A percentile compares a stretch with the other conserved stretches of the same genome.
phyloP scores from a whole-genome alignment of 2,888 invertebrate genomes.

The Calameuta pallipes region DNA sequence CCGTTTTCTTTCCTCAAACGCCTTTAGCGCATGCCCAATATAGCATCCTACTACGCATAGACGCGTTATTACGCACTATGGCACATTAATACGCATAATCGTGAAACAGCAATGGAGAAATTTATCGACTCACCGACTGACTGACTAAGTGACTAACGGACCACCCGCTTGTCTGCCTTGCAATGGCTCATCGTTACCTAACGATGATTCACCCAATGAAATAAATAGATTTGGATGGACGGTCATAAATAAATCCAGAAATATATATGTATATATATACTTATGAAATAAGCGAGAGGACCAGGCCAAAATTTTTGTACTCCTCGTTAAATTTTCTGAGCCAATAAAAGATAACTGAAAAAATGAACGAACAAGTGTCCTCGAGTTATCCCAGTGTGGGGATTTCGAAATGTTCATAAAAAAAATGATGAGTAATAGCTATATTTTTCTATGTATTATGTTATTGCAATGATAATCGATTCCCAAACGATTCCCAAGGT shows the following conservation, averaged over 20 bases:
- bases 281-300: neutral
- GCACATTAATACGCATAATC: neutral
- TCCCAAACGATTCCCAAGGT: no score
- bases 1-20: neutral
- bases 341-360: neutral
- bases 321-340: neutral
- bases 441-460: neutral
- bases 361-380: no score
- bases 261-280: neutral
- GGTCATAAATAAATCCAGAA: neutral
- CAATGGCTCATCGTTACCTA: neutral
- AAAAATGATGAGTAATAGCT: neutral
- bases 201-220: neutral
- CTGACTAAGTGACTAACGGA: neutral
- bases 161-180: neutral
- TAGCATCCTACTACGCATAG: neutral
- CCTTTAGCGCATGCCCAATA: neutral
- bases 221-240: neutral
- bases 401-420: neutral
- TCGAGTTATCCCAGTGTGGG: neutral
- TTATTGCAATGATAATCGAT: neutral
- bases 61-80: neutral
- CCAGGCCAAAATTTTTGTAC: neutral
- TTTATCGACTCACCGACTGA: neutral
- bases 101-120: neutral